Evolutionary conservation across 2,888 invertebrate genomes (phyloP).

Genomic region (Drosophila sordidapex): DNA sequence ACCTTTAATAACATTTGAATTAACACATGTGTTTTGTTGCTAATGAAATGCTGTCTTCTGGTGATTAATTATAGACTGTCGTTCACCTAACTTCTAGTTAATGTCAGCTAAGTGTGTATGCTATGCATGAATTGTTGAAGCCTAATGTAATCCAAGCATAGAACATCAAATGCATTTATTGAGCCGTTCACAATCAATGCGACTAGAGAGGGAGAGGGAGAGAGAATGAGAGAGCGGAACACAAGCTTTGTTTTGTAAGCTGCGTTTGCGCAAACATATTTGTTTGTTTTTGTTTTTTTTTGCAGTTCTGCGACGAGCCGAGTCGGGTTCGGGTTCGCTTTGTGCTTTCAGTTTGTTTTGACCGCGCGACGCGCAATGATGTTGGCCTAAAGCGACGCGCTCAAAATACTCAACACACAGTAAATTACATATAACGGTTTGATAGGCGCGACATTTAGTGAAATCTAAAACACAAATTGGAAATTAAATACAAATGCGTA

Average conservation of each 20-base stretch:
- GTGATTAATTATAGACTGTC: not conserved
- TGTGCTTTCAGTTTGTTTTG: conserved; percentile 66
- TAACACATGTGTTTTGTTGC: not conserved
- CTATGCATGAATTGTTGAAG: not conserved
- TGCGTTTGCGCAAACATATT: conserved; percentile 42
- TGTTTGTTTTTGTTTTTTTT: conserved; percentile 26
- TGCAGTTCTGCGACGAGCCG: conserved; percentile 19
- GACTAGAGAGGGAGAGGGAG: not conserved
- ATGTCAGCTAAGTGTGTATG: not conserved
- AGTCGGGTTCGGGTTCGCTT: conserved; percentile 34
- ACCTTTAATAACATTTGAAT: not conserved
- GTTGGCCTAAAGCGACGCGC: conserved; percentile 50
- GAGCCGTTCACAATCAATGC: conserved; percentile 7
- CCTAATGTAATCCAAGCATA: not conserved
- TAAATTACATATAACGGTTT: conserved; percentile 8
- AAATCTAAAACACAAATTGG: not conserved
- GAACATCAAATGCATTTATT: conserved; percentile 2
- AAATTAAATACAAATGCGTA: not conserved
- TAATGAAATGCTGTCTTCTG: not conserved
- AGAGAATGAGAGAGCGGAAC: conserved; percentile 1
- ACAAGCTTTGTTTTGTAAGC: conserved; percentile 41
- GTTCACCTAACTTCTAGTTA: not conserved
- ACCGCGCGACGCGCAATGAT: conserved; percentile 57
- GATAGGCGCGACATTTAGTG: conserved; percentile 8
- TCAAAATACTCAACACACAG: conserved; percentile 10